Evolutionary conservation across 2,888 invertebrate species (phyloP).

Genomic region (Oxycera nigricornis): DNA sequence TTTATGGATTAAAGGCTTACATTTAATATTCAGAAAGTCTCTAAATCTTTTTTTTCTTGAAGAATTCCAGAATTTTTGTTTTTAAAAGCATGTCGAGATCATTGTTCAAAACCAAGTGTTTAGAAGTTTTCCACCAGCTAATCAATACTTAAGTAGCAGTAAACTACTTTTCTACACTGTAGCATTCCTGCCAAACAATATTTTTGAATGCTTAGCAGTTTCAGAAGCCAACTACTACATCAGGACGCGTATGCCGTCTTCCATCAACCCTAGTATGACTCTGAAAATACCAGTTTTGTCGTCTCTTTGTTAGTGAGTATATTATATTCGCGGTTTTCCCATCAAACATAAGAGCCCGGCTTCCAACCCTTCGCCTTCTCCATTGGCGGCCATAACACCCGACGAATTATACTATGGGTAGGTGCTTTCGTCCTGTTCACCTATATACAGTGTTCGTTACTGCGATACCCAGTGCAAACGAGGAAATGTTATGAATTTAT

Average conservation of each 20-base stretch:
- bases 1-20: background rate
- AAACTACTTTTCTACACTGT: no score
- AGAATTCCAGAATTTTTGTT: no score
- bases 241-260: slow-evolving; percentile 31
- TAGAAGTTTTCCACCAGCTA: no score
- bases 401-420: background rate
- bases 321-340: slow-evolving; percentile 32
- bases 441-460: slow-evolving; percentile 1
- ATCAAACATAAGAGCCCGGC: background rate
- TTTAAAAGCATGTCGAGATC: no score
- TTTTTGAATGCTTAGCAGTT: no score
- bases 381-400: background rate
- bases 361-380: background rate
- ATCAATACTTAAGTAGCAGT: no score
- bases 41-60: no score
- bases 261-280: slow-evolving; percentile 33
- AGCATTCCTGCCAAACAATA: no score
- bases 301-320: slow-evolving; percentile 29
- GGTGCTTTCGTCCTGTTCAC: background rate
- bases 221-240: no score
- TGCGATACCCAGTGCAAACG: background rate
- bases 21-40: no score
- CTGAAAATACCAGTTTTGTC: slow-evolving; percentile 36
- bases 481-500: slow-evolving; percentile 38
- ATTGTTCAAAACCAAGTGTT: no score